phyloP scores from a whole-genome alignment of 2,797 vertebrate genomes.

The Eidolon dupreanum region DNA sequence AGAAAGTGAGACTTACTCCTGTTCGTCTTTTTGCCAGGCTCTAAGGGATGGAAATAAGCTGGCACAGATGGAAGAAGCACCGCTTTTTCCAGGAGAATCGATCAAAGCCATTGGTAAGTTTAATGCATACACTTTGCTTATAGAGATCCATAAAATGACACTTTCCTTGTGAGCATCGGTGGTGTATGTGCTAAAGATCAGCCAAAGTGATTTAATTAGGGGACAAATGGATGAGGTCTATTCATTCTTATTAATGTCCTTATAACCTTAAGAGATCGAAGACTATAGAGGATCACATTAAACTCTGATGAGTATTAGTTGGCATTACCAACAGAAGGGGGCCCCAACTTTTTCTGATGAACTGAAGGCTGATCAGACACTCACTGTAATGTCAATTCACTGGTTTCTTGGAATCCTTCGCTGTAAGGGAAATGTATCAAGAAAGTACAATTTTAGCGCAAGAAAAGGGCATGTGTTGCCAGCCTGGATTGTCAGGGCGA shows the following conservation, averaged over 20 bases:
- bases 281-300: neutral
- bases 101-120: conserved; percentile 92
- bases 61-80: conserved; percentile 93
- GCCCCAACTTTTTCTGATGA: neutral
- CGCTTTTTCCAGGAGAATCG: conserved; percentile 94
- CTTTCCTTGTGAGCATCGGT: neutral
- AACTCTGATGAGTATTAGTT: neutral
- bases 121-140: conserved; percentile 28
- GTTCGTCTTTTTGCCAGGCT: conserved; percentile 85
- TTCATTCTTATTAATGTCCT: neutral
- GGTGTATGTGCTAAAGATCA: neutral
- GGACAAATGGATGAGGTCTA: neutral
- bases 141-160: conserved; percentile 21
- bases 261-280: neutral
- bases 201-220: neutral
- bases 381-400: neutral
- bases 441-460: neutral
- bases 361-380: neutral
- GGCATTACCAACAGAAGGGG: neutral
- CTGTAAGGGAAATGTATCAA: neutral
- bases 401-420: conserved; percentile 24
- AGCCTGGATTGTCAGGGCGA: neutral
- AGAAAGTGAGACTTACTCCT: conserved; percentile 80
- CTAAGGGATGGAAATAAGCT: conserved; percentile 91
- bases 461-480: neutral